Evolutionary conservation across 2,113 vertebrate genomes (phyloP).

Genomic region (Pelecanus crispus): DNA sequence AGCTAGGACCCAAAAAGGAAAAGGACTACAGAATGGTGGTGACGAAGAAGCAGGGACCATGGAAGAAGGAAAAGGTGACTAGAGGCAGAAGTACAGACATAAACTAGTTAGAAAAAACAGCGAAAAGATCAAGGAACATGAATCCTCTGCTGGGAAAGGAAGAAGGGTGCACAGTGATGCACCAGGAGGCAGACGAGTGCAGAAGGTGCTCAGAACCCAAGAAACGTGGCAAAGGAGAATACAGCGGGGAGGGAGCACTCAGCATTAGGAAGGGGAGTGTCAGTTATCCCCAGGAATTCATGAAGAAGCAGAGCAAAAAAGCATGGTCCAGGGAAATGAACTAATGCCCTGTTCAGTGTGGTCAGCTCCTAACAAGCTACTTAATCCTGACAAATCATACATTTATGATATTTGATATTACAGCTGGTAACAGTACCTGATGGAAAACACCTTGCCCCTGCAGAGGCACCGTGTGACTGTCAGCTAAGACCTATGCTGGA

Average conservation of each 20-base stretch:
- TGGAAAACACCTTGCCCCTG: background rate
- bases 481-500: background rate
- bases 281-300: background rate
- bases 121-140: background rate
- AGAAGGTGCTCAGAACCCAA: background rate
- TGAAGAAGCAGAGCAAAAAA: background rate
- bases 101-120: background rate
- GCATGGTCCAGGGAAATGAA: background rate
- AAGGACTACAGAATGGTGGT: background rate
- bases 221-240: background rate
- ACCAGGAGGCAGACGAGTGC: background rate
- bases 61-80: background rate
- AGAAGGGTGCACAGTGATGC: background rate
- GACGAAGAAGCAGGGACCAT: background rate
- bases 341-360: rapidly evolving
- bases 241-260: background rate
- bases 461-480: background rate
- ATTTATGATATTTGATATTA: background rate
- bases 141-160: background rate
- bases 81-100: background rate
- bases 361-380: background rate
- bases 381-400: background rate
- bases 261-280: background rate
- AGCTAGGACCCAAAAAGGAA: background rate
- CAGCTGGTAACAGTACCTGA: background rate